Conservation (phyloP, 92 coral and sea anemone genomes). For the Zoanthus gigantus region DNA sequence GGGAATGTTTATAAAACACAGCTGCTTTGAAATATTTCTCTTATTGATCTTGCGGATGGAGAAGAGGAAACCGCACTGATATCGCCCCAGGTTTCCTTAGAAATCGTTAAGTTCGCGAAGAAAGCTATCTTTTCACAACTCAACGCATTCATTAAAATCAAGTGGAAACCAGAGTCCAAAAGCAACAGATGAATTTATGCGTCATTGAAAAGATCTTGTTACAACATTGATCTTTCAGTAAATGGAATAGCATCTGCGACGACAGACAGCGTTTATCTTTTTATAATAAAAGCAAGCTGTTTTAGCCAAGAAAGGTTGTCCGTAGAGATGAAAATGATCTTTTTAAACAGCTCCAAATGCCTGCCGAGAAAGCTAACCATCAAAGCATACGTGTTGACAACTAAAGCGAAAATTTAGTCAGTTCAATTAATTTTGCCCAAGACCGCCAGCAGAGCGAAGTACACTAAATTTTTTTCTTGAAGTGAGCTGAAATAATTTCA, state of each 20-base stretch:
- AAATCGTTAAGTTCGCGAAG: conserved; percentile 15
- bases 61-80: conserved; percentile 51
- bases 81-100: conserved; percentile 33
- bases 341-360: conserved; percentile 7
- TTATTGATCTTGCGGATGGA: conserved; percentile 80
- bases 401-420: background rate
- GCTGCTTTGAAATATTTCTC: conserved; percentile 82
- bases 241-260: conserved; percentile 16
- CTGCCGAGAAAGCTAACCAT: conserved; percentile 23
- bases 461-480: background rate
- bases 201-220: conserved; percentile 31
- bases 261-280: conserved; percentile 35
- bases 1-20: conserved; percentile 93
- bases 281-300: conserved; percentile 38
- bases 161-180: background rate
- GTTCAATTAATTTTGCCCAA: background rate
- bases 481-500: background rate
- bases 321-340: conserved; percentile 28
- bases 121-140: conserved; percentile 38
- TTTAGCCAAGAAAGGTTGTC: conserved; percentile 16
- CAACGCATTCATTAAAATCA: conserved; percentile 36
- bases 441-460: conserved; percentile 40
- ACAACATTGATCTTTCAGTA: conserved; percentile 41
- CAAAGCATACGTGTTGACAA: conserved; percentile 38
- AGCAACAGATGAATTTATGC: conserved; percentile 3